Evolutionary conservation across 2,797 vertebrate genomes (phyloP), one percentile per base, ranked within the genome.

Genomic region (Crax fasciolata): DNA sequence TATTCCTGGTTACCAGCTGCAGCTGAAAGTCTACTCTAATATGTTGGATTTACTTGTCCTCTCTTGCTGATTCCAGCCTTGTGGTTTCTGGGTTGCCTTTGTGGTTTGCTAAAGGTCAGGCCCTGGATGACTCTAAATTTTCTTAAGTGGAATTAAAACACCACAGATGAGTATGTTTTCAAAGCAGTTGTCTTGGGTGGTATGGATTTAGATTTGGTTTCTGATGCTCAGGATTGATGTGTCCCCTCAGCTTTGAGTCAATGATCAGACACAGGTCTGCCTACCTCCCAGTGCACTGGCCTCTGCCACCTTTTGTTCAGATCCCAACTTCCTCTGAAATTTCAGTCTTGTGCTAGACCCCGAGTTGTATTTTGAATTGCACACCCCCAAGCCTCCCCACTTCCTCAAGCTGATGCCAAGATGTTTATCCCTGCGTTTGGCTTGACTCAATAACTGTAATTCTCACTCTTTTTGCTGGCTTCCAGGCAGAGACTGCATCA

Each of bases 21-120:
- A 86, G 5, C 39, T 93, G 89, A 54, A 91, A 95, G 58, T 54
- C 92, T 81, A 21, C 58, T 89, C 84, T 77, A 83, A 94, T 93
- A 43, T 67, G 90, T 88, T 96, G 86, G 68, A 80, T 88, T 71
- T 94, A 25, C 89, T 87, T 68, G 79, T 94, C 94, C 93, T 81
- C 59, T 77, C 68, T 17, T 61, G 73, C 82, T 58, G 82, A 80
- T 93, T 96, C 94, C 94, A 96, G 89, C 65, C 84, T 91, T 96
- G 97, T 80, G 96, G 97, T 98, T 91, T 74, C 94, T 93, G 94
- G 96, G 92, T 95, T 97, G 89, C 66, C 71, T 94, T 94, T 97
- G 97, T 91, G 97, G 96, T 97, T 97, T 97, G 83, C 83, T 87
- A 87, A 97, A 97, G 97, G 96, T 97, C 96, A 97, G 81, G 65